Base-by-base conservation (phyloP, 2,888 invertebrate genomes). In the Carpatolechia fugitivella region DNA sequence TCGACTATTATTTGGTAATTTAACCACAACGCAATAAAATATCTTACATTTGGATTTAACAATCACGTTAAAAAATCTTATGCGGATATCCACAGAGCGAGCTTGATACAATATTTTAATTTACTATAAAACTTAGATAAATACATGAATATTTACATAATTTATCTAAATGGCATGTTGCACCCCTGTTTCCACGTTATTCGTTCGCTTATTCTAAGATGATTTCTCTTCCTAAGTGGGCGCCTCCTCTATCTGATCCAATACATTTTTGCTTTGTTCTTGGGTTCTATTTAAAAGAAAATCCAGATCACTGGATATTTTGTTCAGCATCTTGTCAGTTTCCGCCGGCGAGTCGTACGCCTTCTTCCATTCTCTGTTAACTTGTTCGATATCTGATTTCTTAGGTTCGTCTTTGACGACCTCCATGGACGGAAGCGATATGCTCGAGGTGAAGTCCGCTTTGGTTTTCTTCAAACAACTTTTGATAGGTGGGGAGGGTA, bases 241-340 rank as follows among this genome's bases (percentile, higher is more conserved):
- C 1, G 81, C 85, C 65, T 87, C 82, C 58, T 85, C 82, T 61
- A 83, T 85, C 67, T 80, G 76, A 62, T 85, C 79, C 53, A 74
- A 66, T 58, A 69, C 56, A 55, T 64, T 70, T 67, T 73, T 74
- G 57, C 64, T 74, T 49, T 69, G 62, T 55, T 80, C 79, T 58
- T 85, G 88, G 58, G 91, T 92, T 59, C 95, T 91, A 80, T 96
- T 96, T 58, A 96, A 85, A 65, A 96, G 85, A 85, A 95, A 96
- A 82, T 96, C 95, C 65, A 96, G 85, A 83, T 96, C 96, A 72
- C 94, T 94, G 1, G 95, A 94, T 70, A 96, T 96, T 74, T 95
- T 93, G 83, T 95, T 94, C 50, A 96, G 83, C 91, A 96, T 94
- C 56, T 93, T 93, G 65, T 92, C 92, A 31, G 86, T 78, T 54